phyloP scores from a whole-genome alignment of 1,140 invertebrate species.

The Penaeus vannamei region DNA sequence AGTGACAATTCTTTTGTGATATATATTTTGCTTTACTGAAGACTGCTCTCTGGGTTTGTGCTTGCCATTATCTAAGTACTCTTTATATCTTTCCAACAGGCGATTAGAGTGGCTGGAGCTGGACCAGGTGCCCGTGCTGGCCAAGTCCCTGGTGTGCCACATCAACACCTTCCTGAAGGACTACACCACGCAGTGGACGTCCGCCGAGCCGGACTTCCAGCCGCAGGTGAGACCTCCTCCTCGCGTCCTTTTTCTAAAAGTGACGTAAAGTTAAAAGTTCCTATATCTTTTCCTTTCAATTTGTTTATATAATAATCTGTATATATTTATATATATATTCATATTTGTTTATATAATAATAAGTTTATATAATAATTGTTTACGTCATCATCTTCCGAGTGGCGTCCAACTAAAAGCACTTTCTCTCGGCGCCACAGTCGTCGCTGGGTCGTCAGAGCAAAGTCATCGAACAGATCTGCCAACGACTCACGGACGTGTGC shows the following conservation, averaged over 20 bases:
- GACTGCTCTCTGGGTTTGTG: too few species aligned
- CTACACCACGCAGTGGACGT: conserved; percentile 56
- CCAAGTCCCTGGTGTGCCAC: conserved; percentile 57
- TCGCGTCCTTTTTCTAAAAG: background rate
- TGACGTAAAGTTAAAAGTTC: background rate
- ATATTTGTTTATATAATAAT: too few species aligned
- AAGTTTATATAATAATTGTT: background rate
- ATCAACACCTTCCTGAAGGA: conserved; percentile 63
- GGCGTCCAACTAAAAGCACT: background rate
- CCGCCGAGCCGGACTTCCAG: conserved; percentile 57
- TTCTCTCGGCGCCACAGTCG: conserved; percentile 40
- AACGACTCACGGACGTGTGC: conserved; percentile 62
- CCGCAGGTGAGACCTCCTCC: conserved; percentile 41
- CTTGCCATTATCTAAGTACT: too few species aligned
- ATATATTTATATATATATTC: too few species aligned
- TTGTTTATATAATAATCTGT: too few species aligned
- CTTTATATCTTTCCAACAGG: conserved; percentile 44
- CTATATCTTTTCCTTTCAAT: background rate
- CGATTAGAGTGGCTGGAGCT: conserved; percentile 63
- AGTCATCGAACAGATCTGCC: conserved; percentile 66
- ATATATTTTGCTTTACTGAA: too few species aligned
- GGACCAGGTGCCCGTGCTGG: conserved; percentile 56
- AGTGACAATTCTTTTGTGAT: too few species aligned
- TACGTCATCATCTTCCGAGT: background rate
- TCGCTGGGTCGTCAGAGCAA: conserved; percentile 63